Conservation (phyloP, 2,797 vertebrate species). For the Staurois parvus region DNA sequence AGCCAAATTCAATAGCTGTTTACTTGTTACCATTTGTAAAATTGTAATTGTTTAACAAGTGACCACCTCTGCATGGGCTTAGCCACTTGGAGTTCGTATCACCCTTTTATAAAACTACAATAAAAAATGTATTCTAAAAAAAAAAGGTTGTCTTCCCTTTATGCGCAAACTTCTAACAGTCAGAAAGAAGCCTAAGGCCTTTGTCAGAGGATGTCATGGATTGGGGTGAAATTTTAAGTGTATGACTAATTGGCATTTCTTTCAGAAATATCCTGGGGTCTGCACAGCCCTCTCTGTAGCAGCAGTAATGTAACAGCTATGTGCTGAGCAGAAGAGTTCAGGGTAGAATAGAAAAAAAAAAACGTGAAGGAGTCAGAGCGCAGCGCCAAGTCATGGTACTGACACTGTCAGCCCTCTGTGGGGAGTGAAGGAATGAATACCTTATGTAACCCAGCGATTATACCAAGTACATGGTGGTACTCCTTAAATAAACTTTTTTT, state of each 20-base stretch:
- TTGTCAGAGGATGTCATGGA: neutral
- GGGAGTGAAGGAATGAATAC: conserved; percentile 72
- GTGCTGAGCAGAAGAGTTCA: conserved; percentile 47
- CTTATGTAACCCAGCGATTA: conserved; percentile 72
- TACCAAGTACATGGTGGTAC: conserved; percentile 76
- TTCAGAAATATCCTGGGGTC: neutral
- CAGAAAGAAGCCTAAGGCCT: too few species aligned
- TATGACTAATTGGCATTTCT: neutral
- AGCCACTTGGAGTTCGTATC: too few species aligned
- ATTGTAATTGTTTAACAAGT: too few species aligned
- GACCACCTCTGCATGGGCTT: too few species aligned
- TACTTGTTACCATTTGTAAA: too few species aligned
- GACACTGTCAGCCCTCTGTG: conserved; percentile 65
- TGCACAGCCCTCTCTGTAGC: neutral
- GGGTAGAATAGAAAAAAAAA: conserved; percentile 1
- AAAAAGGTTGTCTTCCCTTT: too few species aligned
- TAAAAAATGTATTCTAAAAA: too few species aligned
- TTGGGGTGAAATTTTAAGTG: neutral
- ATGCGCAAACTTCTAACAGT: too few species aligned
- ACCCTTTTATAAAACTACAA: too few species aligned
- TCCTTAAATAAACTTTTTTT: conserved; percentile 73
- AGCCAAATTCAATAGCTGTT: too few species aligned
- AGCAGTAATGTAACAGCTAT: neutral
- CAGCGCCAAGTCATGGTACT: conserved; percentile 64
- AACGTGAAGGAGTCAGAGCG: conserved; percentile 26